Conservation (phyloP, 2,797 vertebrate genomes). For the Premnoplex brunnescens region DNA sequence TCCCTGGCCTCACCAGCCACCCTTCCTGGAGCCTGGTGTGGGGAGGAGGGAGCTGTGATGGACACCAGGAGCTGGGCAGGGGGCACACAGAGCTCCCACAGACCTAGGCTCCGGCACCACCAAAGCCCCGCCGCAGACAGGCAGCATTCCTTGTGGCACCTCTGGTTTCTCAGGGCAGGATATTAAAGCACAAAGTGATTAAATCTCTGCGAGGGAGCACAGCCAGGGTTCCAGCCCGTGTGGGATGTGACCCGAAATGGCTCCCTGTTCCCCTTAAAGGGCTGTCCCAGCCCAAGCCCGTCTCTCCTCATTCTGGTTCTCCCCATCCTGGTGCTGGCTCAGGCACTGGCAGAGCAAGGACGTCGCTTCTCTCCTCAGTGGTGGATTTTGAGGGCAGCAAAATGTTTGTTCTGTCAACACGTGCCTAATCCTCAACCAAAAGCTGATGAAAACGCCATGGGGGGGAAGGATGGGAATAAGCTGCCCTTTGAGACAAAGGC, state of each 20-base stretch:
- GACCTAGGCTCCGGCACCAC: accelerated
- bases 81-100: not conserved
- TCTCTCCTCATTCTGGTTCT: not conserved
- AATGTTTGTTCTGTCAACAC: constrained; percentile 74
- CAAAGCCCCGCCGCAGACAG: accelerated
- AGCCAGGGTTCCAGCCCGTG: not conserved
- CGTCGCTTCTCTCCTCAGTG: not conserved
- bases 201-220: not conserved
- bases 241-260: not conserved
- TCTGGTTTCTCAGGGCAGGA: not conserved
- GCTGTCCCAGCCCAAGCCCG: not conserved
- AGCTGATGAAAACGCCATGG: constrained; percentile 45
- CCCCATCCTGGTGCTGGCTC: not conserved
- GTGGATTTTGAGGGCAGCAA: constrained; percentile 45
- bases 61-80: not conserved
- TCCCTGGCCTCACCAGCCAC: not conserved
- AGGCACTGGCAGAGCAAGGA: not conserved
- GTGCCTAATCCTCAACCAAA: constrained; percentile 62
- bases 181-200: not conserved
- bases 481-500: constrained; percentile 63
- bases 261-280: not conserved
- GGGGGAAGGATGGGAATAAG: constrained; percentile 60
- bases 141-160: not conserved
- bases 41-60: accelerated
- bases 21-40: accelerated